Evolutionary conservation across 2,113 vertebrate species (phyloP).

Genomic region (Triplophysa tibetana): DNA sequence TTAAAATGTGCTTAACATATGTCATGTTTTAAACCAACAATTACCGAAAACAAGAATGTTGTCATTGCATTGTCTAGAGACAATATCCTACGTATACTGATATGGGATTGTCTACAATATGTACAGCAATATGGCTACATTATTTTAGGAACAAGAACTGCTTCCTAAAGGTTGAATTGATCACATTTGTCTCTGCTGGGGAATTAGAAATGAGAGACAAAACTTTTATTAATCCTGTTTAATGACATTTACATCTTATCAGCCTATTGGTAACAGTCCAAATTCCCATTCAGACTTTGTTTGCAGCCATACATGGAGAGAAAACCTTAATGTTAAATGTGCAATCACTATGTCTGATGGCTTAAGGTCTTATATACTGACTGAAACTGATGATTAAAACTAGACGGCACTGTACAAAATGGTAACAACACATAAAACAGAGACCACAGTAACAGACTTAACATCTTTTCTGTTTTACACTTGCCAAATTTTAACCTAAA

Average conservation of each 20-base stretch:
- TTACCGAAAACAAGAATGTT: background rate
- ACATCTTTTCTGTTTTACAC: background rate
- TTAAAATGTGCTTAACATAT: background rate
- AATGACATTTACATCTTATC: no score
- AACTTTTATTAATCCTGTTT: background rate
- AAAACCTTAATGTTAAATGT: background rate
- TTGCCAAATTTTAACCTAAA: background rate
- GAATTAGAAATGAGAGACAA: background rate
- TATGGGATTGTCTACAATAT: background rate
- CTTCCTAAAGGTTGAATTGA: background rate
- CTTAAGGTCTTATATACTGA: background rate
- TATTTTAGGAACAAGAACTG: background rate
- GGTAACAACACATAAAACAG: background rate
- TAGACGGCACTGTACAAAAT: background rate
- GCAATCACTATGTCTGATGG: background rate
- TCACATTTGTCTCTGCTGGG: background rate
- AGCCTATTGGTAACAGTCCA: background rate
- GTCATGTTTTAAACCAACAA: background rate
- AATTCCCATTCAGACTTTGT: background rate
- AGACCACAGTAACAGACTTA: background rate
- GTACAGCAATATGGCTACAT: background rate
- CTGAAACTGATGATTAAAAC: background rate
- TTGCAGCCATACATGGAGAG: background rate
- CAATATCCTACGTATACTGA: background rate
- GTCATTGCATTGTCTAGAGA: slow-evolving; percentile 18